These are phyloP conservation scores for Cryptotis parvus DNA, from an alignment of 2,113 vertebrate genomes.

Conservation along the genomic window DNA sequence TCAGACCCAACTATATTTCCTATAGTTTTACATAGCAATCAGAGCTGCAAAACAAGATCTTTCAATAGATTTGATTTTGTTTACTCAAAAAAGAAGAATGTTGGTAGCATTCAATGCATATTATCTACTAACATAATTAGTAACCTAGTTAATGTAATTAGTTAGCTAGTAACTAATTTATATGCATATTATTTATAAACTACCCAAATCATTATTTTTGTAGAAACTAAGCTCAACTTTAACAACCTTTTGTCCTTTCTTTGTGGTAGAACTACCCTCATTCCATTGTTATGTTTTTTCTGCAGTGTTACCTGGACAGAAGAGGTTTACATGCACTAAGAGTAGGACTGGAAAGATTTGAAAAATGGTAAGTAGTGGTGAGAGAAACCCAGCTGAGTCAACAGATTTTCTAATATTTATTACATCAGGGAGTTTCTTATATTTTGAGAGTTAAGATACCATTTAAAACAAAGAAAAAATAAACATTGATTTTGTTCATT, in stretches of 20 bases:
- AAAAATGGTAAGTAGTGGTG: accelerated
- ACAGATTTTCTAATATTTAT: neutral
- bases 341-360: neutral
- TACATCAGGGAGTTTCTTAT: no score
- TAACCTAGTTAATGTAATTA: no score
- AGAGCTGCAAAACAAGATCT: neutral
- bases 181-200: no score
- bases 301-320: neutral
- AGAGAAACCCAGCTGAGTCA: neutral
- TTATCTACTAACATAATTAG: no score
- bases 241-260: neutral
- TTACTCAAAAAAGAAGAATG: neutral
- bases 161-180: no score
- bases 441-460: neutral
- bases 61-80: neutral
- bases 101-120: neutral
- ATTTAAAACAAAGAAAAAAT: slow-evolving; percentile 1
- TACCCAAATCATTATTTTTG: neutral
- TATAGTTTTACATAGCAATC: neutral
- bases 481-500: neutral
- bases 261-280: neutral
- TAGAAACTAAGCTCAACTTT: neutral
- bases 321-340: accelerated
- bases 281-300: neutral
- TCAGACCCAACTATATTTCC: neutral